Percentiles rank a stretch among this genome's conserved stretches.
These are phyloP conservation scores for Darevskia nairensis DNA, from an alignment of 2,797 vertebrate species.

Conservation along the genomic window DNA sequence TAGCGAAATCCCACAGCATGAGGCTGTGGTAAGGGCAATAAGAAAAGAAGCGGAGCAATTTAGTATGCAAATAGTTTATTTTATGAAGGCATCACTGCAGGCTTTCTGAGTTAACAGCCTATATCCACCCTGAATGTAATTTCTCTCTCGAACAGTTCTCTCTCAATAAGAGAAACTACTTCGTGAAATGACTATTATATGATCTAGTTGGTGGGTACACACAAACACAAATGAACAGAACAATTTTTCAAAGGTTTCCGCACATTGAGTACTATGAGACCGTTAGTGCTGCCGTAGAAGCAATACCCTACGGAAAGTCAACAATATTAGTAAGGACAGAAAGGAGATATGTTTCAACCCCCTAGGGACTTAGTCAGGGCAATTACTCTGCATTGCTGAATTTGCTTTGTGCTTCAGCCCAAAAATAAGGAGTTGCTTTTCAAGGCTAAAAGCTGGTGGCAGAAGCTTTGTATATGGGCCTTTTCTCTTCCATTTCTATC, in stretches of 20 bases:
- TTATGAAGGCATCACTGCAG: not conserved
- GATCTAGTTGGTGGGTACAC: not conserved
- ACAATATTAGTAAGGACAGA: not conserved
- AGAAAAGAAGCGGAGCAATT: slow-evolving; percentile 22
- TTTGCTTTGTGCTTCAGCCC: slow-evolving; percentile 12
- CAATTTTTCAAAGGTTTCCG: not conserved
- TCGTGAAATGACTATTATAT: not conserved
- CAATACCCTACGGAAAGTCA: not conserved
- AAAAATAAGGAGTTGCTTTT: slow-evolving; percentile 5
- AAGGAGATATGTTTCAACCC: not conserved
- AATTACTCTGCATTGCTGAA: not conserved
- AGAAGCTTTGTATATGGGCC: not conserved
- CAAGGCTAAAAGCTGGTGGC: not conserved
- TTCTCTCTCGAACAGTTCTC: slow-evolving; percentile 12
- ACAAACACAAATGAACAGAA: not conserved
- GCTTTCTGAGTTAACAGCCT: not conserved
- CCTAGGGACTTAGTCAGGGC: not conserved
- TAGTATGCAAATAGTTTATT: not conserved
- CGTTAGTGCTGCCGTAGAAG: not conserved
- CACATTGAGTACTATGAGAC: not conserved
- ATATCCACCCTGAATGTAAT: not conserved
- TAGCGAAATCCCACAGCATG: not conserved
- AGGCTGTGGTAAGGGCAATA: not conserved
- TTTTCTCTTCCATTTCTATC: not conserved
- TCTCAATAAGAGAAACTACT: not conserved